phyloP scores from a whole-genome alignment of 2,888 invertebrate genomes.

The Leuctra nigra region DNA sequence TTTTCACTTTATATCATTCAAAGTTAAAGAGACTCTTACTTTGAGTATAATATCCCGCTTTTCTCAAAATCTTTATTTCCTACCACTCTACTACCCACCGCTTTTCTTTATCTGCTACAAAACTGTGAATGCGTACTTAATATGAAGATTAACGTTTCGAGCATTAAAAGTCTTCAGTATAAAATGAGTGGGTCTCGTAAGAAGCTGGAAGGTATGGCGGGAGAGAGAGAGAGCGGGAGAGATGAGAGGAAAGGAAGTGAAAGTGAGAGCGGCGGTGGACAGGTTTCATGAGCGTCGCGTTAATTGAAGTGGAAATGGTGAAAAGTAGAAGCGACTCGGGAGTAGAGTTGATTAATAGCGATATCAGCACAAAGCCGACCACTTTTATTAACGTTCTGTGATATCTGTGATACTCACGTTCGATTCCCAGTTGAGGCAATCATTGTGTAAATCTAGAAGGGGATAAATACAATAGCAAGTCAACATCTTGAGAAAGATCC shows the following conservation, averaged over 20 bases:
- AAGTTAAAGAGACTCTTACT: too few species aligned
- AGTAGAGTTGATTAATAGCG: not conserved
- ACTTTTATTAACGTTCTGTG: not conserved
- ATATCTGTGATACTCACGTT: not conserved
- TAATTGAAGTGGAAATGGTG: slow-evolving; percentile 19
- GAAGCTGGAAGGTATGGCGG: not conserved
- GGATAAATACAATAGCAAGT: too few species aligned
- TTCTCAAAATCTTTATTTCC: not conserved
- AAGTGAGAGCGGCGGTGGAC: slow-evolving; percentile 3
- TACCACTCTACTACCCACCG: not conserved
- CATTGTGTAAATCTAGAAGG: slow-evolving; percentile 1
- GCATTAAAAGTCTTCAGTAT: not conserved
- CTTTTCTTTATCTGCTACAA: slow-evolving; percentile 13
- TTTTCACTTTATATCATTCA: too few species aligned
- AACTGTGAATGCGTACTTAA: slow-evolving; percentile 14
- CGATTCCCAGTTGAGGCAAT: slow-evolving; percentile 7
- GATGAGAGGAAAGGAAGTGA: not conserved
- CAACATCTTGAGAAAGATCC: too few species aligned
- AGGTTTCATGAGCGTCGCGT: slow-evolving; percentile 10
- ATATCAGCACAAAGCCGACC: not conserved
- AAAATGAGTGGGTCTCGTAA: slow-evolving; percentile 1
- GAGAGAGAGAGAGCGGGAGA: too few species aligned
- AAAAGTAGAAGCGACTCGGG: slow-evolving; percentile 15
- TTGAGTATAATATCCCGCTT: too few species aligned
- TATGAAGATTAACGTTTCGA: slow-evolving; percentile 16